These are phyloP conservation scores for Papilio xuthus DNA, from an alignment of 1,140 invertebrate species.

Conservation along the genomic window DNA sequence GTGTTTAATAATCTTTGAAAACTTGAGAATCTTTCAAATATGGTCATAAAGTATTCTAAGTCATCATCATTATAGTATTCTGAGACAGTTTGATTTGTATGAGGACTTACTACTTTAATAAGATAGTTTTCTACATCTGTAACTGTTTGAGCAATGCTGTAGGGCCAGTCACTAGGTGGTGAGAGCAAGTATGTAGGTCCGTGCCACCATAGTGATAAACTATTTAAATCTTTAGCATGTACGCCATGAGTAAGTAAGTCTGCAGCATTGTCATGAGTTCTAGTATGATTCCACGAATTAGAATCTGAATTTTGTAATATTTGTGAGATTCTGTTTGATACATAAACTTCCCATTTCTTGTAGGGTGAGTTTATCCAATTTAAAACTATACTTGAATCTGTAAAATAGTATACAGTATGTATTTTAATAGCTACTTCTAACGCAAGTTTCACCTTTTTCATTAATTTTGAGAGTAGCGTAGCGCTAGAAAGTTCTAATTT, in stretches of 20 bases:
- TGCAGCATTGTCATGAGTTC: neutral
- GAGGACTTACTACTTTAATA: neutral
- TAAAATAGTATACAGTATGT: neutral
- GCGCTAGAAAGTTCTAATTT: too few relatives aligned
- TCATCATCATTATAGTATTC: neutral
- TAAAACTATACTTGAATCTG: conserved; percentile 6
- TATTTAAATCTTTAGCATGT: neutral
- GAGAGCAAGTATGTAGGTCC: neutral
- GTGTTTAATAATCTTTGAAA: neutral
- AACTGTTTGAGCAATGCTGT: neutral
- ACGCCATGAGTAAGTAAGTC: conserved; percentile 1
- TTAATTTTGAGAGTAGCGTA: neutral
- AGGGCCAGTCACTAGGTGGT: neutral
- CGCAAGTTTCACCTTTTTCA: neutral
- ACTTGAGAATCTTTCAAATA: neutral
- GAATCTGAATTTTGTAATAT: neutral
- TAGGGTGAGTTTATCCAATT: neutral
- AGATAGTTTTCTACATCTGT: neutral
- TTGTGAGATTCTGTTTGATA: too few relatives aligned
- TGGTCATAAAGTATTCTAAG: too few relatives aligned
- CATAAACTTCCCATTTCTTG: neutral
- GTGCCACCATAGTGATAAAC: neutral
- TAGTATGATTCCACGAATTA: neutral
- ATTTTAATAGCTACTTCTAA: conserved; percentile 3
- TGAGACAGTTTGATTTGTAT: neutral